Evolutionary conservation across 92 coral and sea anemone genomes (phyloP), one percentile per base, ranked within the genome.

Genomic region (Palythoa grandiflora): DNA sequence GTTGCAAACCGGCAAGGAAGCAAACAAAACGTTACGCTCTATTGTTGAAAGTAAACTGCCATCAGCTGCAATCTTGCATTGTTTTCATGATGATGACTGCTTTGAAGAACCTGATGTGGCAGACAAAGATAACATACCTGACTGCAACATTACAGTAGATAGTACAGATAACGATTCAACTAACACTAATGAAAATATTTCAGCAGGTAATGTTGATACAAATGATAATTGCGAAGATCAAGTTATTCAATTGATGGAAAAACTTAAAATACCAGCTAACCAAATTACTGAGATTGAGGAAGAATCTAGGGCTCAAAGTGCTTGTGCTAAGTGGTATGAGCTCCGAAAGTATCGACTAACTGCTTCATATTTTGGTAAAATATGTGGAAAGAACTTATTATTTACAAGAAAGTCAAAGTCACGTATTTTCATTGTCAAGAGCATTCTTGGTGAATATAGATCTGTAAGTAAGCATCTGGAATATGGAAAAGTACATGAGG

Each of bases 371-470:
- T 71, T 71, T 71, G 75, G 75, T 38, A 71, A 71, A 71, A 71
- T 71, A 71, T 35, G 75, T 71, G 75, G 75, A 39, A 71, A 71
- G 75, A 71, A 71, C 36, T 71, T 71, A 36, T 71, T 39, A 71
- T 71, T 39, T 71, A 50, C 75, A 36, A 71, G 75, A 36, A 71
- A 71, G 75, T 13, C 75, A 71, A 71, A 71, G 75, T 71, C 75
- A 71, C 75, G 51, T 71, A 71, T 71, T 71, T 71, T 51, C 75
- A 71, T 71, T 71, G 75, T 71, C 75, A 71, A 71, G 75, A 71
- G 75, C 75, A 71, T 71, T 71, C 75, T 71, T 71, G 75, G 75
- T 36, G 75, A 71, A 71, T 36, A 21, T 21, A 68, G 21, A 21
- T 36, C 44, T 68, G 73, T 21, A 36, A 68, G 68, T 60, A 60